Percentiles rank a stretch among this genome's conserved stretches.
Evolutionary conservation across 2,888 invertebrate species (phyloP).

Genomic region (Cantharis rustica): DNA sequence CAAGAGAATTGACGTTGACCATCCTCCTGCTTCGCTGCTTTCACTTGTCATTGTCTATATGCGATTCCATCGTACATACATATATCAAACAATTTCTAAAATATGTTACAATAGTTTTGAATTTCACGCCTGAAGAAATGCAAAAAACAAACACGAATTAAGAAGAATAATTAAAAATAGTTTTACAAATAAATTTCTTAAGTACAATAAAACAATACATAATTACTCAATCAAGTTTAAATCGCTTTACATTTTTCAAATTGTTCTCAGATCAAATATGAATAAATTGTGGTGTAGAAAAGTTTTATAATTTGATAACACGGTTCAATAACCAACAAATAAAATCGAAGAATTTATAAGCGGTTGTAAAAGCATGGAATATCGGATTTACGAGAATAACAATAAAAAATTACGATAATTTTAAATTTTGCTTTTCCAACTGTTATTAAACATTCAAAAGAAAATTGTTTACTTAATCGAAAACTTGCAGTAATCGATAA

Average conservation of each 20-base stretch:
- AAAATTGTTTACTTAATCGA: neutral
- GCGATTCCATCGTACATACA: neutral
- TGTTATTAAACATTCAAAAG: neutral
- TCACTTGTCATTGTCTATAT: neutral
- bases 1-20: neutral
- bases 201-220: neutral
- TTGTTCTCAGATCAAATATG: neutral
- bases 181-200: no score
- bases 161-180: neutral
- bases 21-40: neutral
- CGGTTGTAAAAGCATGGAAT: neutral
- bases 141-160: neutral
- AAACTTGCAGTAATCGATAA: neutral
- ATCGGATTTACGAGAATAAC: neutral
- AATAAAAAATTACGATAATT: neutral
- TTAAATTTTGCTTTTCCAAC: neutral
- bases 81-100: neutral
- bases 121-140: neutral
- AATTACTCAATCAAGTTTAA: neutral
- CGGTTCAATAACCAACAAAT: neutral
- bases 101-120: neutral
- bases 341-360: neutral
- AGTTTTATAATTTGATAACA: neutral
- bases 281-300: neutral
- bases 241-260: neutral